Evolutionary conservation across 2,797 vertebrate genomes (phyloP).

Genomic region (Epinephelus awoara): DNA sequence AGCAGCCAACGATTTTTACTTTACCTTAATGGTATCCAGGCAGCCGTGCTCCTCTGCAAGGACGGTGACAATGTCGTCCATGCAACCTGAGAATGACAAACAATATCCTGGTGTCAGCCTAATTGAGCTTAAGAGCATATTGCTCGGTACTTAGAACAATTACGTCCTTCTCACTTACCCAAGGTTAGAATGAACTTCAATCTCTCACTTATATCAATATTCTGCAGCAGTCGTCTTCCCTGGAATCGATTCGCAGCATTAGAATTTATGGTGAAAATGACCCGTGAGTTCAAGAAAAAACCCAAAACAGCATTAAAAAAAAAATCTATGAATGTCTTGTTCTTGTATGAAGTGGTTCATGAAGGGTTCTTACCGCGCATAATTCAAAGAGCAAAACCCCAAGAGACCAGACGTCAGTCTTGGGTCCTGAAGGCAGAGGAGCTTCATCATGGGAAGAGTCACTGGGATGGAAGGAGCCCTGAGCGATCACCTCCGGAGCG

Average conservation of each 20-base stretch:
- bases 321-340: not conserved
- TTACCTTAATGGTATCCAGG: constrained; percentile 93
- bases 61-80: constrained; percentile 95
- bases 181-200: constrained; percentile 94
- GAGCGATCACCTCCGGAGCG: constrained; percentile 96
- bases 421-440: constrained; percentile 93
- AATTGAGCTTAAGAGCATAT: constrained; percentile 22
- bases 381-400: constrained; percentile 96
- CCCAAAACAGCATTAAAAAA: not conserved
- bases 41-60: constrained; percentile 97
- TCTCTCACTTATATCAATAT: constrained; percentile 93
- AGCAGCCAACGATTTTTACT: constrained; percentile 37
- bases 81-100: constrained; percentile 87
- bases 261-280: constrained; percentile 1
- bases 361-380: constrained; percentile 89
- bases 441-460: constrained; percentile 88
- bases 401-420: constrained; percentile 96
- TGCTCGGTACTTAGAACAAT: constrained; percentile 8
- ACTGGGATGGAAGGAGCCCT: constrained; percentile 89
- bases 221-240: constrained; percentile 95
- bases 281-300: not conserved
- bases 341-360: not conserved
- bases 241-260: constrained; percentile 67
- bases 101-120: constrained; percentile 11
- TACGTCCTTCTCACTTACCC: constrained; percentile 85